Percentiles rank a stretch among this genome's conserved stretches.
Evolutionary conservation across 2,888 invertebrate genomes (phyloP).

Genomic region (Perizoma affinitatum): DNA sequence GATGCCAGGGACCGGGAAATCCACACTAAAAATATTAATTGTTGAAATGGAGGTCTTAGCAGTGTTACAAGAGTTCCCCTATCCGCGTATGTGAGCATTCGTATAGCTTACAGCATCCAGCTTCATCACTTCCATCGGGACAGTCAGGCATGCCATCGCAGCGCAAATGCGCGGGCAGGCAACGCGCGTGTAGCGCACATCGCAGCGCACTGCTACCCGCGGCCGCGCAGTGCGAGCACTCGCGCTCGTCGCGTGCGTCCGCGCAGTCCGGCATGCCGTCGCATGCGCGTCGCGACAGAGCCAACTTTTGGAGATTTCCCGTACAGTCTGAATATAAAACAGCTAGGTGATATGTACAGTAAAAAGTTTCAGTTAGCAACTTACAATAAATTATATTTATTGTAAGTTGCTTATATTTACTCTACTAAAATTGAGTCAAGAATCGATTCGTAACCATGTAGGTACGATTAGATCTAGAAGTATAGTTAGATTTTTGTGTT

Average conservation of each 20-base stretch:
- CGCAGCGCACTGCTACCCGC: slow-evolving; percentile 86
- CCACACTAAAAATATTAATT: slow-evolving; percentile 83
- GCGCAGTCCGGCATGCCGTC: slow-evolving; percentile 95
- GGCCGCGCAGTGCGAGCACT: slow-evolving; percentile 90
- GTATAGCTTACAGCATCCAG: slow-evolving; percentile 89
- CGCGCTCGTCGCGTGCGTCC: slow-evolving; percentile 91
- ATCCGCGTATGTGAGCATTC: too few species aligned
- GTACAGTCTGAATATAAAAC: slow-evolving; percentile 86
- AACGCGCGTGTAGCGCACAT: slow-evolving; percentile 91
- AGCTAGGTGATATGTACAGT: too few species aligned
- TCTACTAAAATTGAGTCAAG: too few species aligned
- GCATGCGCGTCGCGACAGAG: slow-evolving; percentile 90
- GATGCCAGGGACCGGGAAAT: slow-evolving; percentile 88
- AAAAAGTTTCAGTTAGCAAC: too few species aligned
- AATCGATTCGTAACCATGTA: too few species aligned
- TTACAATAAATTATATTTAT: too few species aligned
- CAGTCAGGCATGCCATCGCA: slow-evolving; percentile 94
- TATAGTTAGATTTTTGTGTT: too few species aligned
- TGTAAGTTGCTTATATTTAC: too few species aligned
- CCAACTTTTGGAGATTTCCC: slow-evolving; percentile 88
- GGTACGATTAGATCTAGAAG: too few species aligned
- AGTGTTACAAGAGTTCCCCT: too few species aligned
- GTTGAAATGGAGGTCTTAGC: background rate
- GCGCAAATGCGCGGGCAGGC: slow-evolving; percentile 87
- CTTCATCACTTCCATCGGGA: slow-evolving; percentile 93